Base-by-base conservation (phyloP, 2,888 invertebrate species). In the Drosophila tanythrix region DNA sequence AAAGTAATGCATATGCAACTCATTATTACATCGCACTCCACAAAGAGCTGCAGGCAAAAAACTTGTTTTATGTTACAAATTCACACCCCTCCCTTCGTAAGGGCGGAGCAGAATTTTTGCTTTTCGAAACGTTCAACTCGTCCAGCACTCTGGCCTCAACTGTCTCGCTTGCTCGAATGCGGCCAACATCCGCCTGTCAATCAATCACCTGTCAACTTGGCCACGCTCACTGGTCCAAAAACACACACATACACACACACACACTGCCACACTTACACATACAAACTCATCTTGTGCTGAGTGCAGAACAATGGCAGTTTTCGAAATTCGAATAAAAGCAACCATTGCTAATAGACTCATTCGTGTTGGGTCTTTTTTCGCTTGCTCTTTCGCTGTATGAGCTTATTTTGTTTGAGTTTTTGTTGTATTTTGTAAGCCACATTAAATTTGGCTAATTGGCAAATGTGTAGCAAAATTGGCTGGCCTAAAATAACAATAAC, bases 201-300 rank as follows among this genome's bases (percentile, higher is more conserved):
- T 91, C 91, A 91, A 92, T 91, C 92, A 91, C 85, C 88, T 92
- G 91, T 91, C 91, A 90, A 83, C 73, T 70, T 81, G 81, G 88
- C 86, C 84, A 83, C 82, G 81, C 86, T 78, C 79, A 80, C 88
- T 85, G 88, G 82, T 72, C 62, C 78, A 73, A 25, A 50, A 36
- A 64, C 55, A 51, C 31, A 58, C 43, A 46, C 40, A 53, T 56
- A 48, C 50, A 56, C 21, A 29, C 55, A 18, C 27, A 48, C 38
- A 33, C 36, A 29, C 21, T 21, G 21, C 21, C 63, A 52, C 43
- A 46, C 53, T 60, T 25, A 55, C 56, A 53, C 31, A 52, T 35
- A 55, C 57, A 53, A 31, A 43, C 56, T 29, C 62, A 68, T 29
- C 53, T 70, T 50, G 57, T 35, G 56, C 21, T 40, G 58, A 31